Base-by-base conservation (phyloP, 2,113 vertebrate genomes). In the Leptosomus discolor region DNA sequence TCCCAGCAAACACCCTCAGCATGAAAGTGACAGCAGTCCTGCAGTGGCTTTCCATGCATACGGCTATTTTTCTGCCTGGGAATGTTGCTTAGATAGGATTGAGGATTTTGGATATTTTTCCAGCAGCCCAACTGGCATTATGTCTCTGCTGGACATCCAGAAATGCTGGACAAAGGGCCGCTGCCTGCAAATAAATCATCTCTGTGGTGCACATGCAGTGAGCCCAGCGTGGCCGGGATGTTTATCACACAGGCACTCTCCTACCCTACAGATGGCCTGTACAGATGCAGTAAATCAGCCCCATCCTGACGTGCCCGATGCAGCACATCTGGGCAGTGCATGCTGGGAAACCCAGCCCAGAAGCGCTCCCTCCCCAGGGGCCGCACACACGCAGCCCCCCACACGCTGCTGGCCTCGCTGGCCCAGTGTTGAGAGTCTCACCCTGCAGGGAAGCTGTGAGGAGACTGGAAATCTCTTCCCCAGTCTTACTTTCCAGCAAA, bases 251-350 rank as follows among this genome's bases (percentile, higher is more conserved):
- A 54, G 78, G 67, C 88, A 32, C 67, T 78, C 51, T 75, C 74
- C 78, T 73, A 69, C 53, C 75, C 88, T 90, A 10, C 95, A 95
- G 95, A 96, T 94, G 94, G 95, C 82, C 94, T 80, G 82, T 24
- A 60, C 92, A 90, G 95, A 90, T 57, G 91, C 79, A 65, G 82
- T 96, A 96, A 97, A 95, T 97, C 94, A 96, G 75, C 85, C 67
- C 75, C 88, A 92, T 95, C 92, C 85, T 71, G 94, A 88, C 78
- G 0, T 50, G 85, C 78, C 88, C 45, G 1, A 39, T 48, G 88
- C 82, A 92, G 78, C 95, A 95, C 94, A 95, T 96, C 94, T 95
- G 95, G 88, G 94, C 68, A 93, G 91, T 78, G 48, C 78, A 88
- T 90, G 94, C 92, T 79, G 94, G 88, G 94, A 93, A 88, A 36